Base-by-base conservation (phyloP, 2,113 vertebrate genomes). In the Hoplias malabaricus region DNA sequence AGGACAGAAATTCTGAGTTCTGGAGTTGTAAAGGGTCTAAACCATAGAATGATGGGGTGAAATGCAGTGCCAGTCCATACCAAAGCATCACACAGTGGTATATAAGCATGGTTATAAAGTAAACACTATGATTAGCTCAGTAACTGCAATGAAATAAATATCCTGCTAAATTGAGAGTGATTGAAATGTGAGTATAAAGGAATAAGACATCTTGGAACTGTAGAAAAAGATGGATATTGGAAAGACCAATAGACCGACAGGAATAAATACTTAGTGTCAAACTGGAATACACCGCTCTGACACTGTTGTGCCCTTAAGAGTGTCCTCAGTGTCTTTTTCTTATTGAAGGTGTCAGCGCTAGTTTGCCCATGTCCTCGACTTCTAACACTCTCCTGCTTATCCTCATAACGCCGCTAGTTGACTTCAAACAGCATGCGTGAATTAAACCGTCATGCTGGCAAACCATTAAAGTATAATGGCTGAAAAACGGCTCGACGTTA, bases 391-490 rank as follows among this genome's bases (percentile, higher is more conserved):
- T 11, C 69, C 23, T 75, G 82, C 81, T 86, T 80, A 61, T 82
- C 84, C 88, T 85, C 87, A 83, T 75, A 84, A 86, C 80, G 80
- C 67, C 75, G 82, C 88, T 84, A 85, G 75, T 84, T 53, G 88
- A 90, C 90, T 92, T 85, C 86, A 87, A 90, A 89, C 86, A 87
- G 77, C 87, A 81, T 69, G 85, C 88, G 87, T 91, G 91, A 90
- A 92, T 92, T 91, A 88, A 91, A 92, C 89, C 89, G 88, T 92
- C 90, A 92, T 65, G 78, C 83, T 84, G 89, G 84, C 84, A 82
- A 91, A 92, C 92, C 88, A 91, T 91, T 91, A 91, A 86, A 86
- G 82, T 88, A 88, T 91, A 92, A 91, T 86, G 87, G 90, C 89
- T 92, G 83, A 90, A 88, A 90, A 88, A 87, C 84, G 82, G 83